Conservation (phyloP, 2,888 invertebrate genomes). For the Ophraella communa region DNA sequence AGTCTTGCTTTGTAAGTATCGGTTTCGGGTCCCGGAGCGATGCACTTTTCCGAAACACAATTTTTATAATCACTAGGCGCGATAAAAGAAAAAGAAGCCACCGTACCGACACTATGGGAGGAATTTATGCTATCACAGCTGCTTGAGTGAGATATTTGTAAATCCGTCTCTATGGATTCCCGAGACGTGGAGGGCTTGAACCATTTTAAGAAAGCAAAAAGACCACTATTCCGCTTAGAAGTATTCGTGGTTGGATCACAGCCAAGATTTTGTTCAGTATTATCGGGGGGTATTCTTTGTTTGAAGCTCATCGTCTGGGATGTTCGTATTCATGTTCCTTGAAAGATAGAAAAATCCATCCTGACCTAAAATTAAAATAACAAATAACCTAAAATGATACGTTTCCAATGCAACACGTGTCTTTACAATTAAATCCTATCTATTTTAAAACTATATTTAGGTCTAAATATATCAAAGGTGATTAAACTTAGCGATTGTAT, state of each 20-base stretch:
- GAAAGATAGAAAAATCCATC: slow-evolving; percentile 37
- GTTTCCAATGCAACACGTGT: slow-evolving; percentile 26
- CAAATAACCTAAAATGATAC: not conserved
- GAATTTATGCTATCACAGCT: slow-evolving; percentile 71
- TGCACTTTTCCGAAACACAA: slow-evolving; percentile 45
- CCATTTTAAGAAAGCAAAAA: slow-evolving; percentile 76
- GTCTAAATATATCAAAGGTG: not conserved
- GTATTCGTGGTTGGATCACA: slow-evolving; percentile 54
- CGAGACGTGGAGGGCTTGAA: slow-evolving; percentile 65
- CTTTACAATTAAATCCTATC: slow-evolving; percentile 2
- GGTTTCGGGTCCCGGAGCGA: slow-evolving; percentile 66
- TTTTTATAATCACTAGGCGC: slow-evolving; percentile 62
- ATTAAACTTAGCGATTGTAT: slow-evolving; percentile 1
- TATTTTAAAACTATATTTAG: not conserved
- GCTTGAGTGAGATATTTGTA: slow-evolving; percentile 55
- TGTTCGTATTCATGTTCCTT: slow-evolving; percentile 28
- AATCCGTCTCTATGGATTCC: slow-evolving; percentile 53
- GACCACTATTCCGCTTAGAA: slow-evolving; percentile 59
- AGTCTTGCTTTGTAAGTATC: slow-evolving; percentile 70
- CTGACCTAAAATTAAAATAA: slow-evolving; percentile 27
- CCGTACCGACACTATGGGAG: slow-evolving; percentile 74
- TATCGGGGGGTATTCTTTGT: slow-evolving; percentile 46
- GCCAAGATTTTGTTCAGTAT: slow-evolving; percentile 57
- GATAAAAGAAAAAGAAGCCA: slow-evolving; percentile 75
- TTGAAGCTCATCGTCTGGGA: slow-evolving; percentile 51